Base-by-base conservation (phyloP, 2,888 invertebrate species). In the Drosophila subquinaria region DNA sequence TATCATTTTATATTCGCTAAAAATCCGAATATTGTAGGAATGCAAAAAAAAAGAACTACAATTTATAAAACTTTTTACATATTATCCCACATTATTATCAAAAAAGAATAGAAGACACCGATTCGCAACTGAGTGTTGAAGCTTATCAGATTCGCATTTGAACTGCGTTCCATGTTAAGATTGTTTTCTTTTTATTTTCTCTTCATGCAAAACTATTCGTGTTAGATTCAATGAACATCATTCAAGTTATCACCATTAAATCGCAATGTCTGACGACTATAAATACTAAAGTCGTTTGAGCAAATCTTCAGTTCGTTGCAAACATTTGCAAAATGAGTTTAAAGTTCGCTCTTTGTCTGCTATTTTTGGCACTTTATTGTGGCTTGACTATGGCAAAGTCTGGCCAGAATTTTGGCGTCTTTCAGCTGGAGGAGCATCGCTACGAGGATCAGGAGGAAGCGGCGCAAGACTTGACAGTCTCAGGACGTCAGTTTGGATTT, bases 251-350 rank as follows among this genome's bases (percentile, higher is more conserved):
- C n/a, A 6, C n/a, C 13, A 36, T n/a, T 5, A 38, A n/a, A 13
- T 38, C 38, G n/a, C n/a, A 38, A 38, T 6, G 6, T 38, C 5
- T n/a, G n/a, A n/a, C 36, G 36, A 38, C n/a, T 38, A n/a, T 38
- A 38, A n/a, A 38, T 38, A n/a, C 36, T 38, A n/a, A 38, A 38
- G 36, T n/a, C 17, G 3, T 36, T 27, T 9, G 0, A 15, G 20
- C 11, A 15, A 59, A 15, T 48, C 35, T 15, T 38, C 27, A 59
- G 59, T 59, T 38, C 36, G 23, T 47, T 17, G 8, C n/a, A 23
- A 48, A 8, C 23, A 38, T 13, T 59, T 13, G 36, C 36, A 59
- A 59, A 59, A 59, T 59, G 59, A 35, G 43, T 20, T 35, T 43
- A 6, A 59, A 38, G 10, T 38, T 59, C 6, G 10, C 13, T 4